Evolutionary conservation across 2,113 vertebrate species (phyloP).

Genomic region (Oenanthe melanoleuca): DNA sequence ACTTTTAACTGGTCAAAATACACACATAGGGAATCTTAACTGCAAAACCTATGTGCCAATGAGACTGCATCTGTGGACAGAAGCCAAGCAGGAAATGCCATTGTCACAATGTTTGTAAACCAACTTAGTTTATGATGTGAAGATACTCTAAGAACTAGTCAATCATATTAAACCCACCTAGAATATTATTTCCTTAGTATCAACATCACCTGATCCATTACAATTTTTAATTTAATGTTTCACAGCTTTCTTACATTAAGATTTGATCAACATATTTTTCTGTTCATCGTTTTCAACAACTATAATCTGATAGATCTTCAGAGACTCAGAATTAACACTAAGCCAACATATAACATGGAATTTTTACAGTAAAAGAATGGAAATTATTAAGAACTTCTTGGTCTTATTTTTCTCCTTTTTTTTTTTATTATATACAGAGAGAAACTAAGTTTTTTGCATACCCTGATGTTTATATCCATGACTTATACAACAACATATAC

Average conservation of each 20-base stretch:
- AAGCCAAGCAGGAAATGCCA: neutral
- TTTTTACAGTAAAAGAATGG: neutral
- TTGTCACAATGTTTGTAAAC: neutral
- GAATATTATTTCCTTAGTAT: neutral
- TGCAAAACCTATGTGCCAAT: neutral
- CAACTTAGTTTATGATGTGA: neutral
- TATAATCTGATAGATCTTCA: neutral
- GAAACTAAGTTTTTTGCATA: neutral
- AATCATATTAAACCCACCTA: neutral
- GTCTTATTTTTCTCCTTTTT: rapidly evolving
- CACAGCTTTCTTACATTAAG: neutral
- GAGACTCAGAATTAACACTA: neutral
- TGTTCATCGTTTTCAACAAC: neutral
- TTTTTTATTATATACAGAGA: neutral
- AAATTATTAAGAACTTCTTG: neutral
- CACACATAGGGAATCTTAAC: neutral
- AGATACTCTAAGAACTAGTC: neutral
- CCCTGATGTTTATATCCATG: neutral
- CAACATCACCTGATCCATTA: neutral
- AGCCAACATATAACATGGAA: neutral
- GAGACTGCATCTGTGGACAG: neutral
- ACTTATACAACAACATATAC: neutral
- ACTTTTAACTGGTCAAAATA: neutral
- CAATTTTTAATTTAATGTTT: neutral
- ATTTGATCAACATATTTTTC: neutral